Conservation (phyloP, 1,140 invertebrate genomes). For the Pectinophora gossypiella region DNA sequence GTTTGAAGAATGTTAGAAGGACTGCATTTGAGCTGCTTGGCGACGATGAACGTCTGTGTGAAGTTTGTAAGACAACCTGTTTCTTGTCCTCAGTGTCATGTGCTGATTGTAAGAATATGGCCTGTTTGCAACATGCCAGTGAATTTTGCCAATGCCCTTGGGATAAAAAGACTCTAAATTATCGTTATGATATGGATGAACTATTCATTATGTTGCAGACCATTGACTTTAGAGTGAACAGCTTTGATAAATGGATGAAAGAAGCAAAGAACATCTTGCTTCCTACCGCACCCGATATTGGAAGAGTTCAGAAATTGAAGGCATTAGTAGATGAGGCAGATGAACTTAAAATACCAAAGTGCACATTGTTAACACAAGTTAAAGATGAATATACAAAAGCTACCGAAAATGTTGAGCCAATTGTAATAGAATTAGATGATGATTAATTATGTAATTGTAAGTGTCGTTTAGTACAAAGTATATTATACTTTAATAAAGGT, state of each 20-base stretch:
- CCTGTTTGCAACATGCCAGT: slow-evolving; percentile 92
- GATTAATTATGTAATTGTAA: slow-evolving; percentile 37
- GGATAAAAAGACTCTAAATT: slow-evolving; percentile 86
- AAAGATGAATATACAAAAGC: slow-evolving; percentile 61
- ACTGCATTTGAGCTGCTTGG: slow-evolving; percentile 95
- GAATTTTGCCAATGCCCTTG: slow-evolving; percentile 90
- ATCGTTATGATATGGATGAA: slow-evolving; percentile 96
- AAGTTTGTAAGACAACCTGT: slow-evolving; percentile 97
- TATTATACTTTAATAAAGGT: background rate
- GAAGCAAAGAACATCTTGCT: slow-evolving; percentile 90
- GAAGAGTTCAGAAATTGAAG: slow-evolving; percentile 80
- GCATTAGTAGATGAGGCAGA: slow-evolving; percentile 63
- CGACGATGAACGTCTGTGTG: slow-evolving; percentile 97
- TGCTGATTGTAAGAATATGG: slow-evolving; percentile 86
- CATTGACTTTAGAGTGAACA: slow-evolving; percentile 92
- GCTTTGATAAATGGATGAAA: slow-evolving; percentile 93
- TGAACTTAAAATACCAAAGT: slow-evolving; percentile 73
- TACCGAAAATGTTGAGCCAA: slow-evolving; percentile 57
- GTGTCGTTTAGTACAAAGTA: slow-evolving; percentile 32
- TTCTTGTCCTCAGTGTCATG: slow-evolving; percentile 97
- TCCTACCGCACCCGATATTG: slow-evolving; percentile 81
- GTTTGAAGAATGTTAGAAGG: slow-evolving; percentile 89
- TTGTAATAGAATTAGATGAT: slow-evolving; percentile 70
- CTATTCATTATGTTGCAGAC: slow-evolving; percentile 91
- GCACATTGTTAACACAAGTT: slow-evolving; percentile 56